Evolutionary conservation across 2,888 invertebrate species (phyloP), one percentile per base, ranked within the genome.

Genomic region (Zeuzera pyrina): DNA sequence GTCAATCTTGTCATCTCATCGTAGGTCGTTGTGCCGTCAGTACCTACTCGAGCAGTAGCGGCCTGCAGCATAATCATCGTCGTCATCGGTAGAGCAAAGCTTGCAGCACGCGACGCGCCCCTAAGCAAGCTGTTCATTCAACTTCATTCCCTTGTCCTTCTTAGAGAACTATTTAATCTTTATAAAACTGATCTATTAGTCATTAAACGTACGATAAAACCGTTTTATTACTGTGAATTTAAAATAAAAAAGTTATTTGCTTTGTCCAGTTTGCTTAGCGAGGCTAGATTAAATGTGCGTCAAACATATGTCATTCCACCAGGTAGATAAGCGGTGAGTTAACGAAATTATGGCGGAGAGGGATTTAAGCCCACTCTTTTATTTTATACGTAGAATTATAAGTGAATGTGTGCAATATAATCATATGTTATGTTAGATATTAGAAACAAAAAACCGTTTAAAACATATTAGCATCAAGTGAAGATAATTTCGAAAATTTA

Each of bases 271-370:
- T 78, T 74, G 81, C 79, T 79, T 78, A 72, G 77, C 61, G 69
- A 56, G 60, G 59, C 53, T 50, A 56, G 54, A 61, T 60, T 49
- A 39, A 52, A 51, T n/a, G 60, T 58, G 77, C 73, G 76, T 68
- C 65, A 57, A 55, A 67, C 68, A 70, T n/a, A n/a, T 71, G 57
- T 65, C 77, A 77, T 79, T 73, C 72, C 78, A 79, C 78, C 65
- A 50, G 81, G 76, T 81, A 81, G 78, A 43, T 66, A 61, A 61
- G 65, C 83, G 84, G 84, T 84, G 84, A 84, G 84, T 78, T 28
- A 57, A 69, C 62, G 72, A 74, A 78, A 71, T 73, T 78, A 64
- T 84, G 84, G 83, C 83, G 84, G 79, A 73, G 84, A 84, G 84
- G 84, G 84, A 84, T 83, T 73, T 57, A 64, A 57, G 78, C 78